phyloP scores from a whole-genome alignment of 2,888 invertebrate genomes.

The Flabesymbios commensalis region DNA sequence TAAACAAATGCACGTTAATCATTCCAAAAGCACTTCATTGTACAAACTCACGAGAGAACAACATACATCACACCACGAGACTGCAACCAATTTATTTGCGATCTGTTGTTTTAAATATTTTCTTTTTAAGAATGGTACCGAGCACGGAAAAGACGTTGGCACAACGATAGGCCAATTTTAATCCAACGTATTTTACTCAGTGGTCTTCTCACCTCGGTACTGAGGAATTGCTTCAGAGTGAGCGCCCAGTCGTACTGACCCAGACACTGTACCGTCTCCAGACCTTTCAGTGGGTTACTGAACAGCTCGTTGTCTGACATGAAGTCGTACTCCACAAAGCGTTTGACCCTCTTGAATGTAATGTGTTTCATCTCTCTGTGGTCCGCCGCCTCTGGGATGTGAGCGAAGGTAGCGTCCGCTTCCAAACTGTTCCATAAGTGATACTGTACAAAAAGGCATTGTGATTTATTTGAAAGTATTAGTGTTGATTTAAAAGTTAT shows the following conservation, averaged over 20 bases:
- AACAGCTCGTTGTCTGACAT: slow-evolving; percentile 66
- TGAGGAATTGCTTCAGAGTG: slow-evolving; percentile 53
- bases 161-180: too few relatives aligned
- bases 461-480: not conserved
- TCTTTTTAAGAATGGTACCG: too few relatives aligned
- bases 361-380: slow-evolving; percentile 71
- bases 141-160: too few relatives aligned
- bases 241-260: slow-evolving; percentile 61
- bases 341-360: slow-evolving; percentile 62
- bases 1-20: too few relatives aligned
- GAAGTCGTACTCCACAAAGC: slow-evolving; percentile 71
- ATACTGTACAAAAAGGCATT: slow-evolving; percentile 66
- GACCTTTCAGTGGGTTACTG: slow-evolving; percentile 53
- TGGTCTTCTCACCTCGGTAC: slow-evolving; percentile 42
- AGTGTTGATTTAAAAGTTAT: not conserved
- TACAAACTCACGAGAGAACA: too few relatives aligned
- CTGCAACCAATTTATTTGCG: too few relatives aligned
- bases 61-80: too few relatives aligned
- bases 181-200: not conserved
- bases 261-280: slow-evolving; percentile 50
- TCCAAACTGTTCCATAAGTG: slow-evolving; percentile 79
- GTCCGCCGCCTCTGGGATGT: slow-evolving; percentile 68
- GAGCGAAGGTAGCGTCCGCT: slow-evolving; percentile 78
- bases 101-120: too few relatives aligned
- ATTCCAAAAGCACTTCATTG: too few relatives aligned